Evolutionary conservation across 2,888 invertebrate genomes (phyloP).

Genomic region (Zaprionus obscuricornis): DNA sequence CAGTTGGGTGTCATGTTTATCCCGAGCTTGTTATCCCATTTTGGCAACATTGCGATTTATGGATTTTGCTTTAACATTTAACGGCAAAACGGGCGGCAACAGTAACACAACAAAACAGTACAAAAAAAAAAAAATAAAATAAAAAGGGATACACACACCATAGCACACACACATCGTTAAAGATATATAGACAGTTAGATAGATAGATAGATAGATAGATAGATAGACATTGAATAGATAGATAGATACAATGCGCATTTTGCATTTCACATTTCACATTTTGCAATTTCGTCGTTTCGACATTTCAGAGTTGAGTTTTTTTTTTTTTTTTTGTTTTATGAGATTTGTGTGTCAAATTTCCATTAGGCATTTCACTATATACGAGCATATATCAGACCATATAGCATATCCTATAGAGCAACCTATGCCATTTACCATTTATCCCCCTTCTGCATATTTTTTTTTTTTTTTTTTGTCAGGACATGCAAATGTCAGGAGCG

Average conservation of each 20-base stretch:
- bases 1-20: slow-evolving; percentile 84
- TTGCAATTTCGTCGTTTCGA: slow-evolving; percentile 47
- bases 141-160: slow-evolving; percentile 50
- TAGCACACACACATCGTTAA: slow-evolving; percentile 2
- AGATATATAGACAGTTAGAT: slow-evolving; percentile 19
- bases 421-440: slow-evolving; percentile 60
- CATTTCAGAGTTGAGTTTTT: slow-evolving; percentile 35
- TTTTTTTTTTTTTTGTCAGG: slow-evolving; percentile 31
- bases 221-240: slow-evolving; percentile 64
- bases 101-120: too few relatives aligned
- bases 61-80: slow-evolving; percentile 44
- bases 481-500: slow-evolving; percentile 71
- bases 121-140: too few relatives aligned
- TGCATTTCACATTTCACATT: slow-evolving; percentile 46
- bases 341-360: slow-evolving; percentile 80
- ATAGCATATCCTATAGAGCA: too few relatives aligned
- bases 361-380: slow-evolving; percentile 78
- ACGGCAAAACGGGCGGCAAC: too few relatives aligned
- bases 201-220: slow-evolving; percentile 41
- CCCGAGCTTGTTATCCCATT: slow-evolving; percentile 82
- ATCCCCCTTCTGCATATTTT: slow-evolving; percentile 28
- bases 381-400: too few relatives aligned
- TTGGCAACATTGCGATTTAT: slow-evolving; percentile 82
- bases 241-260: slow-evolving; percentile 78
- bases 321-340: slow-evolving; percentile 67